A percentile compares a stretch with the other conserved stretches of the same genome.
Evolutionary conservation across 2,113 vertebrate species (phyloP).

Genomic region (Nettapus auritus): DNA sequence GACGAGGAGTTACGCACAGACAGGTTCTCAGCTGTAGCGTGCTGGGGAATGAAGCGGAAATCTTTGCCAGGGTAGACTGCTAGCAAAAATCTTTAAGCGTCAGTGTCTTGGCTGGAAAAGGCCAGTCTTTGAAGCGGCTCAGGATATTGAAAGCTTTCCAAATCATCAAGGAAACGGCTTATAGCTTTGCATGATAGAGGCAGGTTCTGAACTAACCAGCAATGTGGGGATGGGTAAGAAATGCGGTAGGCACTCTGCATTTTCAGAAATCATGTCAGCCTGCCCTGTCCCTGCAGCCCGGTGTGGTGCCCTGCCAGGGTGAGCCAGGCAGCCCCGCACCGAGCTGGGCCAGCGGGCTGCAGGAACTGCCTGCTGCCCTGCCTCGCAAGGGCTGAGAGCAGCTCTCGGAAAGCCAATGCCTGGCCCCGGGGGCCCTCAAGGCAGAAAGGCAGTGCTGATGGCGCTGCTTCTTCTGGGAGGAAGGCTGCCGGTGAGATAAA

Average conservation of each 20-base stretch:
- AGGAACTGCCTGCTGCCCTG: neutral
- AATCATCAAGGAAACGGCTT: neutral
- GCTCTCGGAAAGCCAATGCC: neutral
- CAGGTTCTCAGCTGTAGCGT: neutral
- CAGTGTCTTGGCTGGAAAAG: conserved; percentile 21
- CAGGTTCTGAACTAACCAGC: neutral
- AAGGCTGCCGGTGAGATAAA: neutral
- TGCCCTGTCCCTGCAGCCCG: neutral
- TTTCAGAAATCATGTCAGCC: neutral
- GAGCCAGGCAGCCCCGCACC: neutral
- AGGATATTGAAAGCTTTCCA: neutral
- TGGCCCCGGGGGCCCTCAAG: neutral
- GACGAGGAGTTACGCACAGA: neutral
- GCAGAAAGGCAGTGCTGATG: neutral
- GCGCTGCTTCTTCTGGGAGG: neutral
- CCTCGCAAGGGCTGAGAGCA: neutral
- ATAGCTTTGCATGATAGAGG: neutral
- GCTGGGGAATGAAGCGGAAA: neutral
- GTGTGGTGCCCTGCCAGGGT: neutral
- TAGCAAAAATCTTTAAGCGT: neutral
- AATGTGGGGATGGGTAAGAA: neutral
- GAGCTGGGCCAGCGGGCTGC: neutral
- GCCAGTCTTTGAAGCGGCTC: neutral
- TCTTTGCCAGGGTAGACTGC: neutral
- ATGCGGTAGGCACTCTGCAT: rapidly evolving